Conservation (phyloP, 2,888 invertebrate genomes). For the Amiota mariae region DNA sequence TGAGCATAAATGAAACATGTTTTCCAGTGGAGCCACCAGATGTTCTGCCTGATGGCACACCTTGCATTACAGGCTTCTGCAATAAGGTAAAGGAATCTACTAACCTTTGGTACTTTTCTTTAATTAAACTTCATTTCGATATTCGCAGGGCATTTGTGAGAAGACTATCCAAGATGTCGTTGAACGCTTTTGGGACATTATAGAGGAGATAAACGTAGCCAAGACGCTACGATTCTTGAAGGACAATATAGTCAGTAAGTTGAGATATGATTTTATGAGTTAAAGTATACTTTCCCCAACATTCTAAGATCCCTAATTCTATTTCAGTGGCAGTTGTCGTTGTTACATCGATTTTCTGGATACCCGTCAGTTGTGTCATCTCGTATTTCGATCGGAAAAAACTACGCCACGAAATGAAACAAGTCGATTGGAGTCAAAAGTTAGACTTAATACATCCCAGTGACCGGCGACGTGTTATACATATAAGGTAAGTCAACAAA, state of each 20-base stretch:
- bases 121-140: neutral
- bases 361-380: conserved; percentile 92
- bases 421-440: conserved; percentile 81
- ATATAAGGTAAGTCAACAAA: conserved; percentile 75
- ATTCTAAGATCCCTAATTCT: neutral
- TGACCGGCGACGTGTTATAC: conserved; percentile 81
- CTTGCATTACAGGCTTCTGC: conserved; percentile 97
- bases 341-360: conserved; percentile 93
- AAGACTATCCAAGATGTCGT: conserved; percentile 96
- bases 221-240: conserved; percentile 90
- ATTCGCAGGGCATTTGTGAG: conserved; percentile 88
- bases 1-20: conserved; percentile 92
- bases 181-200: conserved; percentile 97
- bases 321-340: conserved; percentile 82
- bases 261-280: conserved; percentile 3
- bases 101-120: neutral
- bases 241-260: conserved; percentile 92
- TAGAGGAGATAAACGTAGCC: conserved; percentile 96
- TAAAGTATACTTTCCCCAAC: neutral
- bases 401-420: conserved; percentile 81
- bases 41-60: conserved; percentile 92
- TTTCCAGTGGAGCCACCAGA: conserved; percentile 91
- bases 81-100: conserved; percentile 80
- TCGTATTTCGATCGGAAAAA: conserved; percentile 88
- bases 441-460: conserved; percentile 84